Evolutionary conservation across 2,113 vertebrate species (phyloP).

Genomic region (Engraulis encrasicolus): DNA sequence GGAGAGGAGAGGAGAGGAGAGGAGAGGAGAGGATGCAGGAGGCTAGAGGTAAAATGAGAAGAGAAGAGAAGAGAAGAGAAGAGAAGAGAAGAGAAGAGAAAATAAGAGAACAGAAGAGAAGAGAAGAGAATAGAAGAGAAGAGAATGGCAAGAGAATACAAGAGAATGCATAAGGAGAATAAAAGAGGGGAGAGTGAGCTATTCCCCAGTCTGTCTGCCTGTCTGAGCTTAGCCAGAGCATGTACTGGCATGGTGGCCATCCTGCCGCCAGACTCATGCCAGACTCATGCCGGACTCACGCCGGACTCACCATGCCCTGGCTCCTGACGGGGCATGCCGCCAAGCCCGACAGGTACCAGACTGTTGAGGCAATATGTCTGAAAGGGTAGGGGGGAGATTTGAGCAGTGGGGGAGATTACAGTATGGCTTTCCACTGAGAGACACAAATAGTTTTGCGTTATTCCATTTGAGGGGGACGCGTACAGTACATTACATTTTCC

Average conservation of each 20-base stretch:
- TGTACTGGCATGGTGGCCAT: background rate
- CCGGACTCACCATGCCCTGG: background rate
- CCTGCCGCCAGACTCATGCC: background rate
- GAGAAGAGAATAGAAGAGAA: background rate
- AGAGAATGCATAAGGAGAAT: background rate
- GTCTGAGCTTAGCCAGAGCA: background rate
- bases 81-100: constrained; percentile 3
- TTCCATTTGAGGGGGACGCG: background rate
- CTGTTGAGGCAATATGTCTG: background rate
- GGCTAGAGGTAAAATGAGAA: no score
- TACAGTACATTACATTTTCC: constrained; percentile 9
- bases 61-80: constrained; percentile 28
- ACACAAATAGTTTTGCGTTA: background rate
- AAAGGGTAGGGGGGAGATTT: background rate
- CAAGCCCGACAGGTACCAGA: constrained; percentile 11
- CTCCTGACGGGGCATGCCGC: background rate
- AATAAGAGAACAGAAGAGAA: background rate
- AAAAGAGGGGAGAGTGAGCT: background rate
- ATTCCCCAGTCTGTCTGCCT: background rate
- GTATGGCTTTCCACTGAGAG: background rate
- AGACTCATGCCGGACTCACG: no score
- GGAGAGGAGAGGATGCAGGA: background rate
- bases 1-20: background rate
- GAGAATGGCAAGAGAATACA: no score
- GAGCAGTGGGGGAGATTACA: background rate